Percentiles rank a stretch among this genome's conserved stretches.
These are phyloP conservation scores for Caiman crocodilus DNA, from an alignment of 2,797 vertebrate species.

Conservation along the genomic window DNA sequence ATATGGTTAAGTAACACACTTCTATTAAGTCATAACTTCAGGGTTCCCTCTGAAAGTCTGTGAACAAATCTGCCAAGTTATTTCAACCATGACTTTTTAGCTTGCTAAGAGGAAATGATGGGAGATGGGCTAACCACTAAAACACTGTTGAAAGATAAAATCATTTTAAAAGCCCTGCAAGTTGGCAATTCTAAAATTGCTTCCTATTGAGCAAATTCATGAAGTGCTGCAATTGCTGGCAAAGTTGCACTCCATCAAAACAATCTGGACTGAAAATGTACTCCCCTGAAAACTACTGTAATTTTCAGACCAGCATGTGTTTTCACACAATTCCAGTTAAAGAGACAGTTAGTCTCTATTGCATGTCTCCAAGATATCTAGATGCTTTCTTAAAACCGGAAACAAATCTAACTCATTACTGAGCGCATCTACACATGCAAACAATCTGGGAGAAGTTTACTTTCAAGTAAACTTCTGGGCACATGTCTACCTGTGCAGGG, in stretches of 20 bases:
- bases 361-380: neutral
- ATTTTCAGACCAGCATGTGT: neutral
- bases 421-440: too few relatives aligned
- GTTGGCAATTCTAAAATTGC: neutral
- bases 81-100: neutral
- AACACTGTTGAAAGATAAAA: neutral
- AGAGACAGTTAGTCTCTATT: rapidly evolving
- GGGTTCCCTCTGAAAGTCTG: neutral
- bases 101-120: neutral
- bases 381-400: neutral
- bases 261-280: neutral
- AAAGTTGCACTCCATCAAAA: neutral
- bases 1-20: neutral
- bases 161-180: neutral
- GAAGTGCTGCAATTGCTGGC: rapidly evolving
- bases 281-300: neutral
- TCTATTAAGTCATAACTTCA: neutral
- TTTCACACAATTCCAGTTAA: neutral
- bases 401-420: neutral
- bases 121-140: neutral
- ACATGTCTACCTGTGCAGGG: too few relatives aligned
- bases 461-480: too few relatives aligned
- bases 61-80: neutral
- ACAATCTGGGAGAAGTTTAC: too few relatives aligned
- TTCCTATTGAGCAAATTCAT: neutral